These are phyloP conservation scores for Lepidurus couesii DNA, from an alignment of 1,140 invertebrate species.

Conservation along the genomic window DNA sequence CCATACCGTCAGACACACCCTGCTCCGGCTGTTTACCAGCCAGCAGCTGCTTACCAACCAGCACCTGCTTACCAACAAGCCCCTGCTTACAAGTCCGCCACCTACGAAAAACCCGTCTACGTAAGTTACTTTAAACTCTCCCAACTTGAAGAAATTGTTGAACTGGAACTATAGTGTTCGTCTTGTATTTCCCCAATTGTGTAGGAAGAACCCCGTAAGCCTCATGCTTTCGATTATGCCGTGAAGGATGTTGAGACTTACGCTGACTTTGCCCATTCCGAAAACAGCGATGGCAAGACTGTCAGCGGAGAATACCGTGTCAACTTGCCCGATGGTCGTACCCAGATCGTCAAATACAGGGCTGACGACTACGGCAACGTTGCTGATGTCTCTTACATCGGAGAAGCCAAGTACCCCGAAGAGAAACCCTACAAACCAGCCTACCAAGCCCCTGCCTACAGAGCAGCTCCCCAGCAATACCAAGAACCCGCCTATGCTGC, in stretches of 20 bases:
- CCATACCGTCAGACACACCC: background rate
- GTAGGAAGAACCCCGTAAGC: constrained; percentile 54
- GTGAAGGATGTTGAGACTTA: constrained; percentile 61
- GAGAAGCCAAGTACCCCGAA: constrained; percentile 38
- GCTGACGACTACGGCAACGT: constrained; percentile 70
- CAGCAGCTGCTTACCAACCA: constrained; percentile 17
- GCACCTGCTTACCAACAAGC: background rate
- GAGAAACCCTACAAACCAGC: constrained; percentile 27
- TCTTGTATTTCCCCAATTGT: background rate
- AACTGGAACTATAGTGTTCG: background rate
- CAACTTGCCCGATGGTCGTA: constrained; percentile 66
- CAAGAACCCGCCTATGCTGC: background rate
- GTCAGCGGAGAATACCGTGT: constrained; percentile 67
- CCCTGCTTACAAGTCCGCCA: background rate
- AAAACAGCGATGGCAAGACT: constrained; percentile 54
- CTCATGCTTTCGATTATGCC: constrained; percentile 66
- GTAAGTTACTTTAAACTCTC: background rate
- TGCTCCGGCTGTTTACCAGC: background rate
- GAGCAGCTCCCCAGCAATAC: background rate
- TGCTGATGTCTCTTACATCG: constrained; percentile 64
- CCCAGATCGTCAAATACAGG: constrained; percentile 69
- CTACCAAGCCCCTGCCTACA: constrained; percentile 10
- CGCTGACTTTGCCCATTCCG: constrained; percentile 66
- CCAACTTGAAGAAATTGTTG: background rate
- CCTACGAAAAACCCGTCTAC: constrained; percentile 19